Evolutionary conservation across 2,888 invertebrate species (phyloP).

Genomic region (Timema podura): DNA sequence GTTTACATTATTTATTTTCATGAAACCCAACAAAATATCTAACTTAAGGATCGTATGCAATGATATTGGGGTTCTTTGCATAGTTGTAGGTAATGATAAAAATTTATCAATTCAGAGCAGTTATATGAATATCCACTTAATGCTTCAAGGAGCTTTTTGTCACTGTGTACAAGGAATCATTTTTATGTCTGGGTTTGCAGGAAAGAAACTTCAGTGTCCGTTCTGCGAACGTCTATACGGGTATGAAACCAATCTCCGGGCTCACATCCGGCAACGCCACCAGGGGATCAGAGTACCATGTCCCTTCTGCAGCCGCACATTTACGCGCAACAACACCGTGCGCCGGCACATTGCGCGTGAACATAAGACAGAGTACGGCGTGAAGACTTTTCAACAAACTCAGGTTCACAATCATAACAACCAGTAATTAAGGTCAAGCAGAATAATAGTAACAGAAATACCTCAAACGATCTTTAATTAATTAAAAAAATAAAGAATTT

Average conservation of each 20-base stretch:
- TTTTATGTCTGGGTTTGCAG: slow-evolving; percentile 46
- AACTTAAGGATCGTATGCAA: too few species aligned
- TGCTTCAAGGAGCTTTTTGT: too few species aligned
- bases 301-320: slow-evolving; percentile 85
- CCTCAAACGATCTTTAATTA: slow-evolving; percentile 35
- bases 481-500: slow-evolving; percentile 31
- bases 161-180: too few species aligned
- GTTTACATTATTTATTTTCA: too few species aligned
- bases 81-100: too few species aligned
- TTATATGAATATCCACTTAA: too few species aligned
- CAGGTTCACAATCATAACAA: slow-evolving; percentile 61
- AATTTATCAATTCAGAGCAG: too few species aligned
- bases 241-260: slow-evolving; percentile 87
- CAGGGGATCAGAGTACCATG: slow-evolving; percentile 90
- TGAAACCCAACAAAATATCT: too few species aligned
- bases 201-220: slow-evolving; percentile 88
- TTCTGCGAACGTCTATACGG: slow-evolving; percentile 90
- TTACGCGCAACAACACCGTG: slow-evolving; percentile 89
- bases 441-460: slow-evolving; percentile 34
- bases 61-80: too few species aligned
- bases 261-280: slow-evolving; percentile 87
- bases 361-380: slow-evolving; percentile 70
- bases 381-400: slow-evolving; percentile 59
- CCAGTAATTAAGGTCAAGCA: slow-evolving; percentile 45
- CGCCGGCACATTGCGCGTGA: slow-evolving; percentile 86